Evolutionary conservation across 2,797 vertebrate genomes (phyloP), one percentile per base, ranked within the genome.

Genomic region (Danio choprae): DNA sequence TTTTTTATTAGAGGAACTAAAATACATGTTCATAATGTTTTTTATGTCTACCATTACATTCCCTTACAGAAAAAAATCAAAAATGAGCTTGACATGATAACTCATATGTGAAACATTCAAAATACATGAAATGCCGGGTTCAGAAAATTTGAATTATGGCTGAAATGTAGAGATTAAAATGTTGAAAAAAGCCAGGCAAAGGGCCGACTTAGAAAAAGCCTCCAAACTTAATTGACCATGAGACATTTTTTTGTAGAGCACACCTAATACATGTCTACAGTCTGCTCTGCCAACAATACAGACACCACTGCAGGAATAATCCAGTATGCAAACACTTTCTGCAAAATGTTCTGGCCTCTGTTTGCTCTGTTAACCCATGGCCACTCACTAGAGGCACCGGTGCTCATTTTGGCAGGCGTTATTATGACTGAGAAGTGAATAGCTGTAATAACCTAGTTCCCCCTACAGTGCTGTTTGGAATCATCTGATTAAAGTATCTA

Each of bases 401-500:
- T 68, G 22, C 55, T 58, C 69, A 44, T 68, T 79, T 68, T 51
- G 64, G 75, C 75, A 74, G 60, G 55, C 60, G 15, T 67, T 69
- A 55, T 69, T 74, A 62, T 70, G 70, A 74, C 64, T 10, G 64
- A 74, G 73, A 69, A 18, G 76, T 59, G 56, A 79, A 73, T 78
- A 64, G 40, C 70, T 72, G 38, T 67, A 72, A 74, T 79, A 83
- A 73, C 40, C 69, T 65, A 38, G 22, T 29, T 63, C 15, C 58
- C 48, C 46, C 18, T 44, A 36, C 53, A 69, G 67, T 64, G 78
- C 59, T 73, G 78, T 80, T 80, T 72, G 50, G 22, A 80, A 73
- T 73, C 69, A 65, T 73, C 69, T 55, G 60, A 80, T 80, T 73
- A 65, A 73, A 80, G 78, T 13, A 46, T 73, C 51, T 65, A 73